Evolutionary conservation across 2,888 invertebrate species (phyloP), one percentile per base, ranked within the genome.

Genomic region (Philopedon plagiatum): DNA sequence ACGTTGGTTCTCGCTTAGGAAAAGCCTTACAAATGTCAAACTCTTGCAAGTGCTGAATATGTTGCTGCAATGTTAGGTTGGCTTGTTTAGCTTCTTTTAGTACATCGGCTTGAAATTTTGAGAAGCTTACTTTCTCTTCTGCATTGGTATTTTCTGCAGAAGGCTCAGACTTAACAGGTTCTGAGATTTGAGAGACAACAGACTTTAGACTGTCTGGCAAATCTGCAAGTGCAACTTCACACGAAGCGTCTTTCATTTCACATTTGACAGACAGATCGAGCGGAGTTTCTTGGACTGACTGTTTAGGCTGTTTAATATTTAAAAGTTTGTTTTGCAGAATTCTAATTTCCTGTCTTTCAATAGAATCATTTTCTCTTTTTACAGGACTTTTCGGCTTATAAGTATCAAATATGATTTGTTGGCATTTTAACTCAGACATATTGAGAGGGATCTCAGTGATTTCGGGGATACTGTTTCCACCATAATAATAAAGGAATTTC

Each of bases 401-500:
- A 15, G 4, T 54, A 21, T 54, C n/a, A 15, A 21, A 54, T 32
- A 54, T 54, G 7, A 54, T 29, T 29, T 29, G 2, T 15, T 29
- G 3, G 23, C 15, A 15, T 19, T 61, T n/a, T n/a, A 18, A 29
- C 5, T 29, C 44, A 18, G 44, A 46, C 0, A 56, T 19, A 18
- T 21, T 51, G 9, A 29, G 15, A 21, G 65, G 58, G 8, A 73
- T 41, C 41, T 71, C 18, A n/a, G 61, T 34, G 9, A 69, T 37
- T 39, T 65, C 58, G 3, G 77, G 76, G 13, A 71, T 63, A 15
- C 63, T 32, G 54, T 63, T 65, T 62, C 66, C 66, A 32, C 72
- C 71, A 67, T 77, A 77, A 39, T 66, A 51, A 57, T 71, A 77
- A 9, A 76, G 49, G 34, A 67, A 76, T 19, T 51, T 44, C 46